Evolutionary conservation across 2,888 invertebrate species (phyloP), one percentile per base, ranked within the genome.

Genomic region (Papilio demoleus): DNA sequence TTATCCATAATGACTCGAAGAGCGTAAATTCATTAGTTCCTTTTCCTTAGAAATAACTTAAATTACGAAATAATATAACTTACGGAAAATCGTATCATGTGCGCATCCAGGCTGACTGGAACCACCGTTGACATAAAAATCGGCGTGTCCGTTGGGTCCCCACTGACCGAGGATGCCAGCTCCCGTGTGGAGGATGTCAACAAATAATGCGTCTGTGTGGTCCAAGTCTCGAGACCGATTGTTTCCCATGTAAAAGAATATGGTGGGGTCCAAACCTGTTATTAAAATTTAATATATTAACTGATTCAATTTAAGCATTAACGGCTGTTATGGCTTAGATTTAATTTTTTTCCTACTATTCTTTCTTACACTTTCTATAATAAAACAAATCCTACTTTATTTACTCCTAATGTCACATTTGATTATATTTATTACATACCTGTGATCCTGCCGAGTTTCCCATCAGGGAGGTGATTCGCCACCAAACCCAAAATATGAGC

Each of bases 131-230:
- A 97, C 96, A 84, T 97, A 97, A 85, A 97, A 97, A 84, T 97
- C 97, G 0, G 96, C 97, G 81, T 97, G 97, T 0, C 97, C 97
- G 73, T 95, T 97, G 0, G 97, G 97, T 3, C 97, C 97, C 97
- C 97, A 97, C 80, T 97, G 97, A 0, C 97, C 97, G 31, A 97
- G 92, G 73, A 97, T 96, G 0, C 97, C 97, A 0, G 97, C 97
- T 0, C 97, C 97, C 0, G 97, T 97, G 83, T 97, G 97, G 31
- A 97, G 83, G 45, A 93, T 95, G 81, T 97, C 97, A 58, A 97
- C 97, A 79, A 97, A 97, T 77, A 96, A 94, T 0, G 97, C 97
- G 79, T 97, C 97, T 0, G 95, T 94, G 63, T 95, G 93, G 86
- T 97, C 97, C 82, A 97, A 86, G 81, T 97, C 97, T 19, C 95